Evolutionary conservation across 1,140 invertebrate genomes (phyloP).

Genomic region (Ceratina australensis): DNA sequence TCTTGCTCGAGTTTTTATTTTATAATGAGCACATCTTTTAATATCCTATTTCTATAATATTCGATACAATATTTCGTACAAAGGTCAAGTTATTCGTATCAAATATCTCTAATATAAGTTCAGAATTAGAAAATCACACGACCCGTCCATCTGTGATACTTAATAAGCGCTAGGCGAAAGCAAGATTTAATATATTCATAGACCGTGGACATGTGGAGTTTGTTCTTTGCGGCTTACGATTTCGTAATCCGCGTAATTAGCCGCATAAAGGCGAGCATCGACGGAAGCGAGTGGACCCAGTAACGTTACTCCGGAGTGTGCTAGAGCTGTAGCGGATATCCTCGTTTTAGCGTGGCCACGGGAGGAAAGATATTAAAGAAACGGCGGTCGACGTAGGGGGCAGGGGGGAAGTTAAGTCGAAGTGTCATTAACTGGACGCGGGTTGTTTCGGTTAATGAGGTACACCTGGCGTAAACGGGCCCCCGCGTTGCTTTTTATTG

Average conservation of each 20-base stretch:
- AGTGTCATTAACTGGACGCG: conserved; percentile 30
- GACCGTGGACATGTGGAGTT: background rate
- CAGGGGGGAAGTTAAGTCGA: conserved; percentile 22
- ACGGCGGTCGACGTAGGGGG: background rate
- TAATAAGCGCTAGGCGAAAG: background rate
- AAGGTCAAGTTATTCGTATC: no score
- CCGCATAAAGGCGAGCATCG: background rate
- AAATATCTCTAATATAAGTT: no score
- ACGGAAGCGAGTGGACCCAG: background rate
- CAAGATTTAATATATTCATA: conserved; percentile 28
- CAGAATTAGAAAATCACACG: no score
- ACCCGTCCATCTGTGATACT: no score
- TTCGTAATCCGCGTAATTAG: conserved; percentile 34
- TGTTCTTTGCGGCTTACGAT: conserved; percentile 22
- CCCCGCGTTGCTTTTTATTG: background rate
- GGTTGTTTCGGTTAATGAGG: conserved; percentile 38
- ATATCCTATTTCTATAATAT: no score
- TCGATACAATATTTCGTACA: no score
- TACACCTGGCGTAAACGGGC: conserved; percentile 15
- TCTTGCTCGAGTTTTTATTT: no score
- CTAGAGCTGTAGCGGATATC: background rate
- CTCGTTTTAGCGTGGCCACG: no score
- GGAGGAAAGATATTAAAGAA: conserved; percentile 5
- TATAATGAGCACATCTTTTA: no score
- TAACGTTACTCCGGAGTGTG: background rate